Percentiles rank a stretch among this genome's conserved stretches.
Evolutionary conservation across 2,113 vertebrate species (phyloP).

Genomic region (Panthera leo): DNA sequence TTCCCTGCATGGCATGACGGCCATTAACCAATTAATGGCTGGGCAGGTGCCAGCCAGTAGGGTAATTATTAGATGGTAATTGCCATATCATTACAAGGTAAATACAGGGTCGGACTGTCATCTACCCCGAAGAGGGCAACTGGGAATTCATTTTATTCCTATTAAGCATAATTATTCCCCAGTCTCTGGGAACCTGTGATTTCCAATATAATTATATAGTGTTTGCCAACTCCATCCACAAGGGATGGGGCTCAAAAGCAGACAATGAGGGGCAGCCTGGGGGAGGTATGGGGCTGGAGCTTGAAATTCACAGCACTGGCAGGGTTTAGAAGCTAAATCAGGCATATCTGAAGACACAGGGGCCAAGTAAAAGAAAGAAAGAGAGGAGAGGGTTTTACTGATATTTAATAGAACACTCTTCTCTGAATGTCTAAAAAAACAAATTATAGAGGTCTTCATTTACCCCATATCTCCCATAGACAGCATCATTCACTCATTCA

Average conservation of each 20-base stretch:
- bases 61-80: constrained; percentile 70
- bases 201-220: constrained; percentile 84
- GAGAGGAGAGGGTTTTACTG: constrained; percentile 4
- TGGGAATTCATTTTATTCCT: constrained; percentile 86
- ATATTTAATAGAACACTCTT: background rate
- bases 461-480: background rate
- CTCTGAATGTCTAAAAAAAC: constrained; percentile 6
- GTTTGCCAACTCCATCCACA: constrained; percentile 77
- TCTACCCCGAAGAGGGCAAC: constrained; percentile 82
- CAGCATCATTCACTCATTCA: background rate
- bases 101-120: constrained; percentile 80
- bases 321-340: constrained; percentile 1
- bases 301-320: background rate
- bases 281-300: background rate
- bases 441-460: background rate
- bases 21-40: constrained; percentile 78
- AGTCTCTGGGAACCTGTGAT: constrained; percentile 83
- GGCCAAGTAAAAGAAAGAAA: background rate
- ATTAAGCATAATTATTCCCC: constrained; percentile 86
- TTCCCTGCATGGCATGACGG: background rate
- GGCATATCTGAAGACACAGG: background rate
- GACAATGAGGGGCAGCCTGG: constrained; percentile 37
- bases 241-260: constrained; percentile 50
- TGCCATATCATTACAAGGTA: constrained; percentile 64
- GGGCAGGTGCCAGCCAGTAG: constrained; percentile 76